Evolutionary conservation across 1,140 invertebrate species (phyloP).

Genomic region (Acyrthosiphon pisum): DNA sequence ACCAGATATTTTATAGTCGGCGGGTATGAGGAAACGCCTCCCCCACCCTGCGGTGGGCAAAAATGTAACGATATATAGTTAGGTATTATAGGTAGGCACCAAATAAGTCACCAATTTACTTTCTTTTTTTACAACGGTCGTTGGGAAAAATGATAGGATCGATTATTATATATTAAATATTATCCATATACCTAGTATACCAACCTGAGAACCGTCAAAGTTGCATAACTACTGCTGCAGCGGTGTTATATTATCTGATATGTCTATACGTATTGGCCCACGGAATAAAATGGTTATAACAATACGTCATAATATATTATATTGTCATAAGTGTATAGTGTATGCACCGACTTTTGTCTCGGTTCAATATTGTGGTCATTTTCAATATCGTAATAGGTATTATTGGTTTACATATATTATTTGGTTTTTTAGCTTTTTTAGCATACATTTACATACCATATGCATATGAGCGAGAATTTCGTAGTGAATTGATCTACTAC

Average conservation of each 20-base stretch:
- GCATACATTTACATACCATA: neutral
- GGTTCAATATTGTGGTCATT: neutral
- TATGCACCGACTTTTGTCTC: neutral
- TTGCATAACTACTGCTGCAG: neutral
- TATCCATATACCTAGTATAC: neutral
- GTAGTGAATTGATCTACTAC: neutral
- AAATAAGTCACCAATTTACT: neutral
- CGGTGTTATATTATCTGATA: neutral
- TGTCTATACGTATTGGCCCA: too few relatives aligned
- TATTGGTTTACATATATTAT: neutral
- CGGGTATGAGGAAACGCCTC: neutral
- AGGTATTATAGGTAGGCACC: neutral
- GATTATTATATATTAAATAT: neutral
- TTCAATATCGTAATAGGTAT: too few relatives aligned
- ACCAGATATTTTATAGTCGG: neutral
- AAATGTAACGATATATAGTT: neutral
- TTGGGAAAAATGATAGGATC: neutral
- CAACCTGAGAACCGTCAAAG: neutral
- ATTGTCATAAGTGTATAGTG: neutral
- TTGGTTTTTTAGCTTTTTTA: neutral
- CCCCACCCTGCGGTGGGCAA: neutral
- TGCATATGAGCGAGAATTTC: neutral
- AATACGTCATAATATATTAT: neutral
- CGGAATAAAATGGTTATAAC: neutral
- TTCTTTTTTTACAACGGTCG: slow-evolving; percentile 15